Conservation (phyloP, 2,888 invertebrate species). For the Drosophila eohydei region DNA sequence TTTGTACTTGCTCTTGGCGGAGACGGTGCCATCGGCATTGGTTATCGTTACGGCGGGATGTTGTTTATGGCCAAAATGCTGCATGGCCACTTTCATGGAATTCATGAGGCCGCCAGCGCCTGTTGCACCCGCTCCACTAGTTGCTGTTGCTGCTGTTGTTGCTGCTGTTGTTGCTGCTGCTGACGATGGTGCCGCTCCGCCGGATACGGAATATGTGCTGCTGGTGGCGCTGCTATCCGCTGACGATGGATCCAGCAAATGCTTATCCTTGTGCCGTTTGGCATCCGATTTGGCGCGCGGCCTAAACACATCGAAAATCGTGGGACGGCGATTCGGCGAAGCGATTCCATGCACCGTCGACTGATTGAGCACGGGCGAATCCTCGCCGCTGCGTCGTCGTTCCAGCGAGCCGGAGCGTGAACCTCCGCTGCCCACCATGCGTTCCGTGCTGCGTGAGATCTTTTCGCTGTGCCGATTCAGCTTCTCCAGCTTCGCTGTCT, state of each 20-base stretch:
- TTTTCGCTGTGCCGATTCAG: constrained; percentile 84
- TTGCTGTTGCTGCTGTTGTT: constrained; percentile 29
- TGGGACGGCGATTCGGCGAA: constrained; percentile 90
- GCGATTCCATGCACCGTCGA: constrained; percentile 86
- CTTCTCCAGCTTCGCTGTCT: constrained; percentile 84
- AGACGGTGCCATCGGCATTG: constrained; percentile 75
- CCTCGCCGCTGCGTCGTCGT: constrained; percentile 84
- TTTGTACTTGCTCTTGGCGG: constrained; percentile 85
- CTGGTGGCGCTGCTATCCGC: constrained; percentile 83
- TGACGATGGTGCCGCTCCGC: constrained; percentile 66
- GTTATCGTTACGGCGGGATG: constrained; percentile 83
- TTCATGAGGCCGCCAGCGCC: constrained; percentile 88
- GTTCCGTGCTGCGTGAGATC: constrained; percentile 85
- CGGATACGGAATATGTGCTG: constrained; percentile 75
- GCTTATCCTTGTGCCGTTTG: constrained; percentile 82
- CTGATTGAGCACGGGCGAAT: constrained; percentile 85
- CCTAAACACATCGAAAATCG: constrained; percentile 92
- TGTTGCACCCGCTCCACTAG: constrained; percentile 41
- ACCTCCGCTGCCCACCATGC: constrained; percentile 79
- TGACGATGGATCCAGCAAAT: constrained; percentile 78
- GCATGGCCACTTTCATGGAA: constrained; percentile 93
- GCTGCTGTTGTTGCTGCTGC: constrained; percentile 70
- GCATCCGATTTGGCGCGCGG: constrained; percentile 92
- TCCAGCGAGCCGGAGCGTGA: constrained; percentile 85
- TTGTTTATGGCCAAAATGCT: constrained; percentile 85